Base-by-base conservation (phyloP, 2,888 invertebrate species). In the Heteromurus nitidus region DNA sequence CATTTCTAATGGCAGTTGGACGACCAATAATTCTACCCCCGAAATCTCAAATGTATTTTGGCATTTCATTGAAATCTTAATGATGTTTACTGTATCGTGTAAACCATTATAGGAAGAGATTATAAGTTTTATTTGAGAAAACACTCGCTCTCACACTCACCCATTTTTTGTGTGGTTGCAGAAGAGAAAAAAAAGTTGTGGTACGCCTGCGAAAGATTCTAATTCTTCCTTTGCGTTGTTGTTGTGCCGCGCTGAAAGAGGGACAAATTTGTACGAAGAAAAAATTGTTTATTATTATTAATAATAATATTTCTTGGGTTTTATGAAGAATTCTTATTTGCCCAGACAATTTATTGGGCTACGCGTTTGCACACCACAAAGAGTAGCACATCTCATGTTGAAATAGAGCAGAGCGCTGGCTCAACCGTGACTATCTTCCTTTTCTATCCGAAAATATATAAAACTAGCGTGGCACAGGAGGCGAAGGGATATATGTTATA, bases 371-470 rank as follows among this genome's bases (percentile, higher is more conserved):
- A n/a, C n/a, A n/a, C n/a, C n/a, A n/a, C n/a, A n/a, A n/a, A n/a
- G n/a, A n/a, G 47, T 47, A n/a, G 16, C 16, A 47, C 47, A 47
- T n/a, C 30, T 24, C n/a, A 20, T 16, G 26, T 50, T 20, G 77
- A 79, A 79, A 69, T 79, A 79, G 77, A 79, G 77, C 77, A 69
- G 70, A 79, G 69, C 64, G 31, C 47, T 28, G 64, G 53, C 31
- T 79, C 64, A 79, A 31, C 70, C 77, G 77, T 69, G 62, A 79
- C 77, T 76, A 76, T 76, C 76, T 76, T 58, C 42, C 36, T 68
- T 55, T 67, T 44, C 53, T 67, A 42, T 67, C 44, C 24, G 16
- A 42, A 24, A 42, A 36, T n/a, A n/a, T n/a, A n/a, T n/a, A n/a
- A n/a, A n/a, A n/a, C n/a, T n/a, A n/a, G n/a, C 36, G 36, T 36